These are phyloP conservation scores for Phrynocephalus guinanensis DNA, from an alignment of 2,797 vertebrate genomes.

Conservation along the genomic window DNA sequence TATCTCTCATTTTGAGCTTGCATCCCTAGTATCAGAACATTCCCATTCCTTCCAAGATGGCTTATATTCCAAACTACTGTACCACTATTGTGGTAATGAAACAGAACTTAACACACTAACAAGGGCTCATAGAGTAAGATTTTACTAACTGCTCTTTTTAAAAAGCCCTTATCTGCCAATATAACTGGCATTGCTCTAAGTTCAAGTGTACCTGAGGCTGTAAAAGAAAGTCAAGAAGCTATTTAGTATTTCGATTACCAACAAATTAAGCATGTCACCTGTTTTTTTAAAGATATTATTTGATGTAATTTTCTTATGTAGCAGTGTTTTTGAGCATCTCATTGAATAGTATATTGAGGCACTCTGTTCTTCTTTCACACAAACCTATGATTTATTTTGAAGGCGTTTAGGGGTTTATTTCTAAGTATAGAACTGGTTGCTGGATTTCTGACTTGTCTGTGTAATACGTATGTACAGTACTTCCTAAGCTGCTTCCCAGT, in stretches of 20 bases:
- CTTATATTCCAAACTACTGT: not conserved
- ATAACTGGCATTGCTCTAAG: not conserved
- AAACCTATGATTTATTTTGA: not conserved
- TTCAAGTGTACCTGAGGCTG: not conserved
- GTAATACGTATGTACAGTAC: conserved; percentile 16
- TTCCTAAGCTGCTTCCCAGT: conserved; percentile 42
- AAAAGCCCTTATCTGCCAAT: not conserved
- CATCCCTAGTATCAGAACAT: conserved; percentile 1
- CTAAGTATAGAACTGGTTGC: conserved; percentile 9
- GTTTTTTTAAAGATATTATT: not conserved
- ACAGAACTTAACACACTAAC: not conserved
- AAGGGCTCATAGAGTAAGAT: not conserved
- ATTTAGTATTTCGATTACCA: not conserved
- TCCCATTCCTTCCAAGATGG: not conserved
- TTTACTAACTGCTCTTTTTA: not conserved
- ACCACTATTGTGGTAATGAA: not conserved
- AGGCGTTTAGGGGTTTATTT: not conserved
- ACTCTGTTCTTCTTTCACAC: not conserved
- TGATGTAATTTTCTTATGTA: not conserved
- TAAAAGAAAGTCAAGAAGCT: not conserved
- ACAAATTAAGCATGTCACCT: not conserved
- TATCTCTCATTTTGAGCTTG: not conserved
- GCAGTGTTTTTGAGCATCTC: not conserved
- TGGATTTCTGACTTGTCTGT: conserved; percentile 25
- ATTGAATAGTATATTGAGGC: not conserved